Base-by-base conservation (phyloP, 1,140 invertebrate species). In the Halesus radiatus region DNA sequence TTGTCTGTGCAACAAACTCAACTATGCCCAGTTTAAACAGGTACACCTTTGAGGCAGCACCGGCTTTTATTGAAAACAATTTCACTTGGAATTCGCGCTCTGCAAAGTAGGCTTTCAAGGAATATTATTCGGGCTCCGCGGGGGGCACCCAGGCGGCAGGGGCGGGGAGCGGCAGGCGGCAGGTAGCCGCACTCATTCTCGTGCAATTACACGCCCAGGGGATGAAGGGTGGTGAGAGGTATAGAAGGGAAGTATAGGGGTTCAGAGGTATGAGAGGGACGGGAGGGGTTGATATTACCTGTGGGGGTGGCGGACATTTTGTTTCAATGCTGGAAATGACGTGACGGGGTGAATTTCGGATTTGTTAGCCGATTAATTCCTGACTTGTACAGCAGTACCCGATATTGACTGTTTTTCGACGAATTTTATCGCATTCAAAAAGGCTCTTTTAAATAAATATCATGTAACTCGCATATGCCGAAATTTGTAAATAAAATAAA, bases 291-390 rank as follows among this genome's bases (percentile, higher is more conserved):
- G 29, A 66, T 66, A 66, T 66, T 32, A 26, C 62, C 26, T 26
- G 26, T n/a, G 23, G 23, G 62, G 62, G 62, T 66, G 62, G 62
- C 29, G 62, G 62, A 66, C 62, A 32, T 26, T 66, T 66, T 26
- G 62, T 66, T 66, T 32, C 62, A 15, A 29, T 66, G 23, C 29
- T 29, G 62, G 10, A 26, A 66, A 32, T 66, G 37, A 66, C 22
- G 29, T 22, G 37, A 45, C 10, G 37, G 37, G 37, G 37, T 45
- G 37, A 45, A 13, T 13, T 45, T 45, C 7, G 37, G 37, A 45
- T 45, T 10, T 13, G 37, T 45, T 10, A 45, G 37, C 3, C 32
- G 32, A 7, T 45, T 45, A 13, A 45, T 45, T 13, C 10, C 13
- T 45, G 37, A 45, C 37, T 45, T 45, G 8, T 45, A 45, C 37